These are phyloP conservation scores for Brachionichthys hirsutus DNA, from an alignment of 2,113 vertebrate genomes.

Conservation along the genomic window DNA sequence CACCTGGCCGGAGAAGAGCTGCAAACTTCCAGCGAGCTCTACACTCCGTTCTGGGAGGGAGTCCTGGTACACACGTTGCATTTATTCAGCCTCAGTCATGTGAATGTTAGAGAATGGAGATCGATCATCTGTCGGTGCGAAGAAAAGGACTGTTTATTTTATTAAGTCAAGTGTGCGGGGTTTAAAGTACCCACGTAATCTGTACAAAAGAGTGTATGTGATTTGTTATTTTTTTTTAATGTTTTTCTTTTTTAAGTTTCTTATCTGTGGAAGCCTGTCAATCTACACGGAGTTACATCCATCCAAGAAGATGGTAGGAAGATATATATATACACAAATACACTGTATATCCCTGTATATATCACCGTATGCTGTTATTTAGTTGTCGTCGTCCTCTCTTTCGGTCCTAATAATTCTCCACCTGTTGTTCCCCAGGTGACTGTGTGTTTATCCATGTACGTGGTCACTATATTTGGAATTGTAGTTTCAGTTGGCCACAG, in stretches of 20 bases:
- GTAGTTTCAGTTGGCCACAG: conserved; percentile 24
- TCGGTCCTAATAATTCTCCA: background rate
- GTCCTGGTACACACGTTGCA: conserved; percentile 45
- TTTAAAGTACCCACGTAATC: too few relatives aligned
- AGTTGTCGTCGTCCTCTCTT: background rate
- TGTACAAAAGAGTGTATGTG: too few relatives aligned
- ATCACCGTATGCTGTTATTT: background rate
- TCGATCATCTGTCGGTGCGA: too few relatives aligned
- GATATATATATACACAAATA: too few relatives aligned
- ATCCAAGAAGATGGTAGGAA: conserved; percentile 65
- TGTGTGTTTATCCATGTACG: conserved; percentile 63
- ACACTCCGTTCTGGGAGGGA: conserved; percentile 63
- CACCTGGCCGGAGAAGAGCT: accelerated
- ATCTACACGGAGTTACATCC: conserved; percentile 62
- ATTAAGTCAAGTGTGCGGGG: too few relatives aligned
- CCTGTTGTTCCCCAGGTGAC: conserved; percentile 53
- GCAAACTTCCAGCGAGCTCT: accelerated
- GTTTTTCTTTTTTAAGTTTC: conserved; percentile 52
- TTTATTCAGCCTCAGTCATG: too few relatives aligned
- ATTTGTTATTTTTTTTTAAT: background rate
- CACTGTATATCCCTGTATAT: background rate
- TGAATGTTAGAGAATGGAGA: too few relatives aligned
- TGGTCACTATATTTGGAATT: conserved; percentile 54
- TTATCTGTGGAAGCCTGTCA: conserved; percentile 60
- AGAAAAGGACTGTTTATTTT: too few relatives aligned